A percentile compares a stretch with the other conserved stretches of the same genome.
Evolutionary conservation across 37 sponge, comb jelly and placozoan species (phyloP).

Genomic region (Diacarnus erythraeanus): DNA sequence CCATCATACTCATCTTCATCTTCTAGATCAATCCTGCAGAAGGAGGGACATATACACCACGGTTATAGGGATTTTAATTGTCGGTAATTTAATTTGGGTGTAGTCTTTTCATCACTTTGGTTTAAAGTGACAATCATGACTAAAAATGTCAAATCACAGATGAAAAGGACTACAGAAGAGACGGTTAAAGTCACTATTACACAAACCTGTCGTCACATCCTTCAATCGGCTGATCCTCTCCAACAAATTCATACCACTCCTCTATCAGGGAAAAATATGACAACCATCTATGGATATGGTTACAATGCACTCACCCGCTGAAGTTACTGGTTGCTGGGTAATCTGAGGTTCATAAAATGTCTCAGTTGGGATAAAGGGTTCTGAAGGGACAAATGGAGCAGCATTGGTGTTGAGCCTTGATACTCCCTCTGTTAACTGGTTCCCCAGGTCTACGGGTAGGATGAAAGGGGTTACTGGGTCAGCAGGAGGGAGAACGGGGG

Average conservation of each 20-base stretch:
- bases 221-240: conserved; percentile 8
- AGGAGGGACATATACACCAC: not conserved
- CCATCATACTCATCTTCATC: conserved; percentile 26
- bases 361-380: not conserved
- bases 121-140: too few relatives aligned
- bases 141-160: too few relatives aligned
- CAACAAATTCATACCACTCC: conserved; percentile 41
- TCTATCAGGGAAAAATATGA: too few relatives aligned
- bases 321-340: conserved; percentile 24
- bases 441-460: not conserved
- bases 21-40: not conserved
- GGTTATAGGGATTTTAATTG: not conserved
- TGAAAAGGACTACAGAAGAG: too few relatives aligned
- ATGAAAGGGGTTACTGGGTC: not conserved
- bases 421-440: not conserved
- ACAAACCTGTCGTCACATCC: not conserved
- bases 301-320: conserved; percentile 4
- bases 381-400: conserved; percentile 3
- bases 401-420: conserved; percentile 10
- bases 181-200: too few relatives aligned
- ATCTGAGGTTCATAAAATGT: not conserved
- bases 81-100: too few relatives aligned
- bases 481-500: not conserved
- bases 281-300: too few relatives aligned
- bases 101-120: too few relatives aligned